Conservation (phyloP, 2,113 vertebrate genomes). For the Panurus biarmicus region DNA sequence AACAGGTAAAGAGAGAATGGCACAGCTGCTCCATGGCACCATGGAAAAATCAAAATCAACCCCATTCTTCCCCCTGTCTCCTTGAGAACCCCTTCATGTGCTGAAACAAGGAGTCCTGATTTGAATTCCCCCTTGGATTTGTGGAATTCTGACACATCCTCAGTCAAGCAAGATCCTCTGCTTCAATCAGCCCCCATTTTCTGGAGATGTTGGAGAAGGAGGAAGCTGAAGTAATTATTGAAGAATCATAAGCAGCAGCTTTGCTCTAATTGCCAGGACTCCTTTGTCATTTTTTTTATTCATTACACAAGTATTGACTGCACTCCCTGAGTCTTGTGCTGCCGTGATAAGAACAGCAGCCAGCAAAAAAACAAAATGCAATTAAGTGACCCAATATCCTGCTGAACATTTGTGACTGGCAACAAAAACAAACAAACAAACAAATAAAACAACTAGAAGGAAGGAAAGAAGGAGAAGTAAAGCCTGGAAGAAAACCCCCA, state of each 20-base stretch:
- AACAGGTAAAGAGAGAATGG: conserved; percentile 46
- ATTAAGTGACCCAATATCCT: background rate
- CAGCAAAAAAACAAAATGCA: background rate
- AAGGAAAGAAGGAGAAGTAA: background rate
- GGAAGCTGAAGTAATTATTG: conserved; percentile 66
- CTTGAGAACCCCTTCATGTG: background rate
- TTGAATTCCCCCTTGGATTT: conserved; percentile 58
- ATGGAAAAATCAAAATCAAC: conserved; percentile 63
- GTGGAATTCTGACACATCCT: conserved; percentile 60
- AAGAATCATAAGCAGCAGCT: conserved; percentile 67
- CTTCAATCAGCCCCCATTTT: conserved; percentile 70
- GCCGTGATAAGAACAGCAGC: conserved; percentile 41
- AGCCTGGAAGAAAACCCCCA: background rate
- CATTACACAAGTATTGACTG: conserved; percentile 61
- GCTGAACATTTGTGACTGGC: background rate
- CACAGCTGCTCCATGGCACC: conserved; percentile 56
- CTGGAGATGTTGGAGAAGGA: conserved; percentile 55
- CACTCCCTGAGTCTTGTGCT: background rate
- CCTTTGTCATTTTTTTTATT: conserved; percentile 66
- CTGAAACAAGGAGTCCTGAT: conserved; percentile 64
- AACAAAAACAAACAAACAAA: too few species aligned
- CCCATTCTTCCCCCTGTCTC: conserved; percentile 41
- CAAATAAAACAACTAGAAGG: background rate
- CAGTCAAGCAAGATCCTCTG: conserved; percentile 50
- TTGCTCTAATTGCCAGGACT: conserved; percentile 65